Evolutionary conservation across 2,888 invertebrate species (phyloP).

Genomic region (Drosophila acutilabella): DNA sequence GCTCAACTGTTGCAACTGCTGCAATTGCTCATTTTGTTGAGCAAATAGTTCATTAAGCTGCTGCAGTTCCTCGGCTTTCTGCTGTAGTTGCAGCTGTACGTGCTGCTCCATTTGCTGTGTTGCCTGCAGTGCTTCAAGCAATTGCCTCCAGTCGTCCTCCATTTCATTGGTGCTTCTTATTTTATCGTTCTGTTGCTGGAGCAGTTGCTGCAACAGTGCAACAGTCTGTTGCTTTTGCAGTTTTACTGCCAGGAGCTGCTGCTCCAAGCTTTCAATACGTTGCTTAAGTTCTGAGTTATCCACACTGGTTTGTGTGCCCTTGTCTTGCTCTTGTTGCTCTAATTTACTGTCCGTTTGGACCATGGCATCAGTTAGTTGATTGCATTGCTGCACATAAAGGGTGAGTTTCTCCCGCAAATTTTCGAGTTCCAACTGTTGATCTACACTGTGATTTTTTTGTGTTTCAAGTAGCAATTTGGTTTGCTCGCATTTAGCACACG

Average conservation of each 20-base stretch:
- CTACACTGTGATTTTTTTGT: conserved; percentile 60
- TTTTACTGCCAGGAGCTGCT: conserved; percentile 50
- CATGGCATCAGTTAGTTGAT: conserved; percentile 50
- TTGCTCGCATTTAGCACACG: conserved; percentile 72
- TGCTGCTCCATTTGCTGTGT: conserved; percentile 70
- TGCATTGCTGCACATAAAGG: conserved; percentile 58
- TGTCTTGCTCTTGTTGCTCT: conserved; percentile 8
- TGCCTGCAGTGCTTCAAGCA: conserved; percentile 66
- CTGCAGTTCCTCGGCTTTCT: conserved; percentile 75
- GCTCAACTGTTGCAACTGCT: conserved; percentile 68
- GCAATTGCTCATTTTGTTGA: conserved; percentile 78
- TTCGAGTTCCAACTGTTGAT: conserved; percentile 56
- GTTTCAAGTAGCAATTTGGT: conserved; percentile 66
- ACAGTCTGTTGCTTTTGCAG: conserved; percentile 66
- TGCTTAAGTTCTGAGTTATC: conserved; percentile 32
- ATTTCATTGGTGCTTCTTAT: conserved; percentile 72
- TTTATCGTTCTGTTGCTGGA: conserved; percentile 77
- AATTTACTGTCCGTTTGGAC: conserved; percentile 50
- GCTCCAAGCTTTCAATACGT: conserved; percentile 60
- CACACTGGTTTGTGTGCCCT: conserved; percentile 25
- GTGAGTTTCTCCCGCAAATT: conserved; percentile 66
- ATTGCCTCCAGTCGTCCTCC: conserved; percentile 79
- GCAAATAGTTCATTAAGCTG: conserved; percentile 79
- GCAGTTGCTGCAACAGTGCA: conserved; percentile 64
- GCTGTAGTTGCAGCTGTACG: conserved; percentile 61